Conservation (phyloP, 2,797 vertebrate genomes). For the Enteromius trimaculatus region DNA sequence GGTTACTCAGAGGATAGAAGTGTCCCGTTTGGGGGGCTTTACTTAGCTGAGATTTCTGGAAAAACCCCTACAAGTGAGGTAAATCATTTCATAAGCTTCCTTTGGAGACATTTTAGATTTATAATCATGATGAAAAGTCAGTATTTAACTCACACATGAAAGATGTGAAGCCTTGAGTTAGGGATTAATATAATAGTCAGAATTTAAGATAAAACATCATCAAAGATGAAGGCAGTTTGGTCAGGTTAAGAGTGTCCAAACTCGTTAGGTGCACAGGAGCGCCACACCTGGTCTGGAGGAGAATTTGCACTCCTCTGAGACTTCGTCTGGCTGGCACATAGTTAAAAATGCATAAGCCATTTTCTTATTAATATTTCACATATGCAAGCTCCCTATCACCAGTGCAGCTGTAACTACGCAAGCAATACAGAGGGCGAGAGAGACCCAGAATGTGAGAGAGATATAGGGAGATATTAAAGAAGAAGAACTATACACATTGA, state of each 20-base stretch:
- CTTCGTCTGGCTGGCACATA: constrained; percentile 57
- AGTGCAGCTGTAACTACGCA: constrained; percentile 56
- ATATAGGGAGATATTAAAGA: not conserved
- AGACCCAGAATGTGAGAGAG: not conserved
- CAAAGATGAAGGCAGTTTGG: not conserved
- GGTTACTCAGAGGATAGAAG: constrained; percentile 48
- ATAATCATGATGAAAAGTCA: not conserved
- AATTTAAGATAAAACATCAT: not conserved
- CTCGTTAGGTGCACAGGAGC: not conserved
- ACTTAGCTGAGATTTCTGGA: constrained; percentile 12
- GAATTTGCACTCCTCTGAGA: constrained; percentile 34
- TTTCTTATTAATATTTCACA: constrained; percentile 76
- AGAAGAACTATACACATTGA: not conserved
- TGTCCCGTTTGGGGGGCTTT: constrained; percentile 16
- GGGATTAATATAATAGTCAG: not conserved
- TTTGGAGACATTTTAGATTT: not conserved
- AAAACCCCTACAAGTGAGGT: not conserved
- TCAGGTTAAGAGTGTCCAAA: not conserved
- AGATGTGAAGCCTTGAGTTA: not conserved
- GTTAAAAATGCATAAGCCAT: constrained; percentile 72
- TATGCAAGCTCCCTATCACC: constrained; percentile 64
- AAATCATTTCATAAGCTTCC: not conserved
- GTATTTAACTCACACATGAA: not conserved
- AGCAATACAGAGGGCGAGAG: constrained; percentile 42
- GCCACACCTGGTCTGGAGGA: constrained; percentile 41